phyloP scores from a whole-genome alignment of 1,140 invertebrate species.

The Euglossa dilemma region DNA sequence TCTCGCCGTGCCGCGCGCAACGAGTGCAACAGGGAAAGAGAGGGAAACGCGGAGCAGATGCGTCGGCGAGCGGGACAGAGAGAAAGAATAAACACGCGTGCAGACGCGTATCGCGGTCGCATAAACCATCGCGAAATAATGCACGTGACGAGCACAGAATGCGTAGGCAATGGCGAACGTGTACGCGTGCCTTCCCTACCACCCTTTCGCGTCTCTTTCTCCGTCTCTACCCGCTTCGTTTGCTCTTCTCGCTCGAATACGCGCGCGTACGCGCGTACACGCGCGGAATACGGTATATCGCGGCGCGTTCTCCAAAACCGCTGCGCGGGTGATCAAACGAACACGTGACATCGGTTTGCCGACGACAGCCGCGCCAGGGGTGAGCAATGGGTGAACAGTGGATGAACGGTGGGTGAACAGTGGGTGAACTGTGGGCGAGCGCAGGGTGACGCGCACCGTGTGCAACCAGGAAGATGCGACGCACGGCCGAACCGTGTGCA shows the following conservation, averaged over 20 bases:
- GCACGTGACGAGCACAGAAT: slow-evolving; percentile 70
- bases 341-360: slow-evolving; percentile 42
- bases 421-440: not conserved
- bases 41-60: slow-evolving; percentile 30
- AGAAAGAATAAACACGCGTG: slow-evolving; percentile 54
- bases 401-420: not conserved
- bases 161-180: slow-evolving; percentile 58
- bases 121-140: slow-evolving; percentile 74
- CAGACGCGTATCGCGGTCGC: slow-evolving; percentile 56
- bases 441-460: not conserved
- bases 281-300: not conserved
- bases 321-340: slow-evolving; percentile 36
- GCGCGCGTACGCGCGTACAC: not conserved
- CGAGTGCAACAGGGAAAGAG: slow-evolving; percentile 26
- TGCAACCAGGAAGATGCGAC: not conserved
- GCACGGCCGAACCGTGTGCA: slow-evolving; percentile 13
- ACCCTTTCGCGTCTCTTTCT: not conserved
- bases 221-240: not conserved
- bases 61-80: slow-evolving; percentile 27
- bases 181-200: slow-evolving; percentile 51
- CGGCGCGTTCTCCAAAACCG: not conserved
- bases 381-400: not conserved
- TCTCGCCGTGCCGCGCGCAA: not conserved
- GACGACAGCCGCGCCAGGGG: slow-evolving; percentile 8
- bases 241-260: not conserved